Conservation (phyloP, 2,888 invertebrate genomes). For the Drosophila nr. fundita region DNA sequence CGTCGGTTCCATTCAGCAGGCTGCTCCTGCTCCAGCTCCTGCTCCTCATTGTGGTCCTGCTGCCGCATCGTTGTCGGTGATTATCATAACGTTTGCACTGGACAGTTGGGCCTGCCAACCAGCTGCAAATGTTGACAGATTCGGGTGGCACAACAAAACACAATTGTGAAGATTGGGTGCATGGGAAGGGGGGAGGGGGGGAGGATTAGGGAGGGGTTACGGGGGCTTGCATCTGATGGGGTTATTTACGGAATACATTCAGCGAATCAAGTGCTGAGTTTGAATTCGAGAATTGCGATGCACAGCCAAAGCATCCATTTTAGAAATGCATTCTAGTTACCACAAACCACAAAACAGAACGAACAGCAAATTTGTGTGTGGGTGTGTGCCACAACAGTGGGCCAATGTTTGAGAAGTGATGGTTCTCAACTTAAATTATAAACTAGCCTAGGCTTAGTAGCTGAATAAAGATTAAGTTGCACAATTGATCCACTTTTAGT, state of each 20-base stretch:
- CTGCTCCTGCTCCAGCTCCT: slow-evolving; percentile 3
- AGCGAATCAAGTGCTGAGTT: slow-evolving; percentile 41
- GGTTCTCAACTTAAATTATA: neutral
- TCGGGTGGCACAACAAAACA: slow-evolving; percentile 66
- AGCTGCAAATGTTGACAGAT: slow-evolving; percentile 69
- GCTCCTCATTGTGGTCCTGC: neutral
- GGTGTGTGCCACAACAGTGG: slow-evolving; percentile 4
- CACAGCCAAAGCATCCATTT: slow-evolving; percentile 43
- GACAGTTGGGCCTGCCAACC: slow-evolving; percentile 35
- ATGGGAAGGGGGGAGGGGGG: neutral
- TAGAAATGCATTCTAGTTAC: slow-evolving; percentile 42
- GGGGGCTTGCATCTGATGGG: slow-evolving; percentile 1
- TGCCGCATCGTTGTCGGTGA: slow-evolving; percentile 60
- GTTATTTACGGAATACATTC: slow-evolving; percentile 32
- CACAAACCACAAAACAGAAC: slow-evolving; percentile 56
- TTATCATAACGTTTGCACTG: slow-evolving; percentile 72
- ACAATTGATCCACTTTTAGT: neutral
- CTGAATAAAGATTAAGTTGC: neutral
- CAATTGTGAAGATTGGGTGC: slow-evolving; percentile 45
- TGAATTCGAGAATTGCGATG: slow-evolving; percentile 35
- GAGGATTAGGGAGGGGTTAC: neutral
- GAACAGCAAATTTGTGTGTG: slow-evolving; percentile 15
- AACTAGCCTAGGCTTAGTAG: neutral
- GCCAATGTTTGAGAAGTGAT: slow-evolving; percentile 5
- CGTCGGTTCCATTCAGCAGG: slow-evolving; percentile 24